Conservation (phyloP, 2,888 invertebrate genomes). For the Lacanobia wlatinum region DNA sequence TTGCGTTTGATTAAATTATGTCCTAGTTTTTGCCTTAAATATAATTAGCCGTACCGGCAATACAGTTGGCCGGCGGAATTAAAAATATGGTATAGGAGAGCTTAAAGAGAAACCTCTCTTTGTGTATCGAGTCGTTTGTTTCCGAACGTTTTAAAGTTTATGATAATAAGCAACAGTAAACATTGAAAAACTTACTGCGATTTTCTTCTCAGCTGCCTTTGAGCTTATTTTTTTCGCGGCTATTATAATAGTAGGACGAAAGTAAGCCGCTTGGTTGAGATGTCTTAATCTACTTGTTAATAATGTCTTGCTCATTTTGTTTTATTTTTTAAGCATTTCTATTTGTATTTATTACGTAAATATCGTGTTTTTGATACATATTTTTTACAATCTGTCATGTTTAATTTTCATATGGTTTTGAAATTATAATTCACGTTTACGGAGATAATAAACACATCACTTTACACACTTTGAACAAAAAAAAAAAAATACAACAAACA, state of each 20-base stretch:
- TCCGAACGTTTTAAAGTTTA: too few species aligned
- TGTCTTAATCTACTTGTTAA: conserved; percentile 42
- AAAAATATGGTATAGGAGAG: too few species aligned
- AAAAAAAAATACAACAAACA: neutral
- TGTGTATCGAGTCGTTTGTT: too few species aligned
- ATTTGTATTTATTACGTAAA: conserved; percentile 56
- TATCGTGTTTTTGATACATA: conserved; percentile 10
- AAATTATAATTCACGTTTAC: conserved; percentile 9
- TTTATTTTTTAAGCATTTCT: conserved; percentile 14
- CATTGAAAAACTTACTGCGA: conserved; percentile 70
- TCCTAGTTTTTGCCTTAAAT: too few species aligned
- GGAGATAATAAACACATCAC: neutral
- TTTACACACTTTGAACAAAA: neutral
- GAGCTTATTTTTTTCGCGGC: conserved; percentile 60
- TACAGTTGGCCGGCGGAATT: too few species aligned
- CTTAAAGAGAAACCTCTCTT: too few species aligned
- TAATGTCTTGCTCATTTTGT: conserved; percentile 63
- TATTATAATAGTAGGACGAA: conserved; percentile 40
- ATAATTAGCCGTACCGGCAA: too few species aligned
- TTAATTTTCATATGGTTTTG: neutral
- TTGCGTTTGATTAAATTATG: too few species aligned
- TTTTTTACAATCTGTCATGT: neutral
- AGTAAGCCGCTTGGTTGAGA: conserved; percentile 35
- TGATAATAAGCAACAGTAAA: neutral
- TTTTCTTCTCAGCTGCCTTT: conserved; percentile 66